A percentile compares a stretch with the other conserved stretches of the same genome.
Conservation (phyloP, 2,113 vertebrate species). For the Gobio gobio region DNA sequence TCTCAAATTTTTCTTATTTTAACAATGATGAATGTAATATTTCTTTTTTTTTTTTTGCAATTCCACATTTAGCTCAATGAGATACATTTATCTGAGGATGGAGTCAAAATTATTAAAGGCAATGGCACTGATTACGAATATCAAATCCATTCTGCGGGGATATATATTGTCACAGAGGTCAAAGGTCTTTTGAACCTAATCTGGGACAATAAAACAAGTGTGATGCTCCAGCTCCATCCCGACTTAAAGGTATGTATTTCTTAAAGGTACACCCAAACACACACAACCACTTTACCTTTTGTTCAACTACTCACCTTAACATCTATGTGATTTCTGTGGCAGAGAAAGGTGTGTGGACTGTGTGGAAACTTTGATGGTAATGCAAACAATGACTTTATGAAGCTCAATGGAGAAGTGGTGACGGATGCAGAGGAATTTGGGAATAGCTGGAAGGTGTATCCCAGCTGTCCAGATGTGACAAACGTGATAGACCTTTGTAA, state of each 20-base stretch:
- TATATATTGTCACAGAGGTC: slow-evolving; percentile 86
- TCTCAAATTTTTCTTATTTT: too few species aligned
- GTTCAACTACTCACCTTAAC: background rate
- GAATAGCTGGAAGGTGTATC: slow-evolving; percentile 85
- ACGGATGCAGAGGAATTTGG: slow-evolving; percentile 79
- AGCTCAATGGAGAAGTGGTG: slow-evolving; percentile 80
- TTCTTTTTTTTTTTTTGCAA: too few species aligned
- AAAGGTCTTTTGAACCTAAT: slow-evolving; percentile 79
- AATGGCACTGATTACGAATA: slow-evolving; percentile 74
- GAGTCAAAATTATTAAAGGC: slow-evolving; percentile 72
- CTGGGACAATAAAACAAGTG: slow-evolving; percentile 89
- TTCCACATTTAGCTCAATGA: slow-evolving; percentile 56
- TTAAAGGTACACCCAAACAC: background rate
- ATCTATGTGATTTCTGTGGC: background rate
- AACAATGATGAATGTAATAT: too few species aligned
- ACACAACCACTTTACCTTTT: background rate
- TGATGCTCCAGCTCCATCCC: slow-evolving; percentile 83
- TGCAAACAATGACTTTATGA: slow-evolving; percentile 85
- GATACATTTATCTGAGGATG: slow-evolving; percentile 78
- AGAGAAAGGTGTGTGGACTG: slow-evolving; percentile 86
- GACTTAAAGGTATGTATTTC: slow-evolving; percentile 79
- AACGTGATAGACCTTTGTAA: slow-evolving; percentile 71
- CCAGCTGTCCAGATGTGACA: slow-evolving; percentile 75
- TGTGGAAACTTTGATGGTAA: slow-evolving; percentile 90
- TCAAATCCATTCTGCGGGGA: slow-evolving; percentile 81